These are phyloP conservation scores for Polydrusus pterygomalis DNA, from an alignment of 2,888 invertebrate species.

Conservation along the genomic window DNA sequence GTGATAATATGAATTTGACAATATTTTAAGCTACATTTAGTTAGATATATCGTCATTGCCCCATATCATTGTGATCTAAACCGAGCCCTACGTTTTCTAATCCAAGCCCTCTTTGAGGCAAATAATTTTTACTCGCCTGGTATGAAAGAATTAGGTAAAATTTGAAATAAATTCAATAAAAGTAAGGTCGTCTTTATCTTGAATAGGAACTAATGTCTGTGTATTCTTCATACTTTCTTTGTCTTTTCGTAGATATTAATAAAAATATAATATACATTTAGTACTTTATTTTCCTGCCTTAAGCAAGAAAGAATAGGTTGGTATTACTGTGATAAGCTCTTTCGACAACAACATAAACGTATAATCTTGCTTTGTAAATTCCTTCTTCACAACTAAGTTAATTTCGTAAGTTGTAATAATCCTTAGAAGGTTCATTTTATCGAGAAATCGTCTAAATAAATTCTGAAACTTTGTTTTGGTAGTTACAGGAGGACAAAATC, in stretches of 20 bases:
- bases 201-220: constrained; percentile 11
- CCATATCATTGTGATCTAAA: too few relatives aligned
- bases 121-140: too few relatives aligned
- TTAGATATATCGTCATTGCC: too few relatives aligned
- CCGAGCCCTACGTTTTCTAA: too few relatives aligned
- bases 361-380: constrained; percentile 20
- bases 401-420: constrained; percentile 29
- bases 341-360: constrained; percentile 26
- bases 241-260: constrained; percentile 31
- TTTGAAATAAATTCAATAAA: too few relatives aligned
- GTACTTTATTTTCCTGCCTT: constrained; percentile 18
- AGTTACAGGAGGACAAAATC: constrained; percentile 22
- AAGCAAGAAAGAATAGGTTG: constrained; percentile 19
- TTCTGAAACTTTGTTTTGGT: constrained; percentile 23
- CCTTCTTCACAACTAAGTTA: constrained; percentile 32
- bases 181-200: too few relatives aligned
- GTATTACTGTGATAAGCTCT: constrained; percentile 21
- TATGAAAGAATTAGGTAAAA: too few relatives aligned
- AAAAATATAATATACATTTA: constrained; percentile 23
- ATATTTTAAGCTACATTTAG: too few relatives aligned
- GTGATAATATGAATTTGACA: too few relatives aligned
- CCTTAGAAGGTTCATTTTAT: constrained; percentile 28
- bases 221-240: constrained; percentile 15
- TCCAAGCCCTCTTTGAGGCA: too few relatives aligned
- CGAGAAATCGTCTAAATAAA: constrained; percentile 32